phyloP scores from a whole-genome alignment of 1,140 invertebrate species.

The Drosophila varians region DNA sequence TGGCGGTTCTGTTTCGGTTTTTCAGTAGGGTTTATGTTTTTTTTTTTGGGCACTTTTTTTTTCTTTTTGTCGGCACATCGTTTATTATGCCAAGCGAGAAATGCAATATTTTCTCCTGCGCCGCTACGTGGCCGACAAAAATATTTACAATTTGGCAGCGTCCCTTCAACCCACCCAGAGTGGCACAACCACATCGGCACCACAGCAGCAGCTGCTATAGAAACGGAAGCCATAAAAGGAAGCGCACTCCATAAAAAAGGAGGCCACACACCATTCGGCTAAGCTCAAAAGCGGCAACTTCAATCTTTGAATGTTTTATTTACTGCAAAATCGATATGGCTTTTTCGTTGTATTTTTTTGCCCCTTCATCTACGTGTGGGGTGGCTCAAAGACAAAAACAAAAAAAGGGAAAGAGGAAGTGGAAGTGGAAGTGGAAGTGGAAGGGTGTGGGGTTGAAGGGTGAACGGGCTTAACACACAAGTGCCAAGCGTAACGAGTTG shows the following conservation, averaged over 20 bases:
- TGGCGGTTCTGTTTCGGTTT: slow-evolving; percentile 35
- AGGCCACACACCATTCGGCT: slow-evolving; percentile 79
- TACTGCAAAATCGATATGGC: slow-evolving; percentile 80
- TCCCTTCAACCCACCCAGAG: slow-evolving; percentile 29
- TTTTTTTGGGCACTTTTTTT: slow-evolving; percentile 42
- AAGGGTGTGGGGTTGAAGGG: slow-evolving; percentile 19
- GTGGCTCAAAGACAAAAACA: slow-evolving; percentile 2
- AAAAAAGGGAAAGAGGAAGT: neutral
- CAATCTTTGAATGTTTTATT: slow-evolving; percentile 81
- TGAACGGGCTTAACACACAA: slow-evolving; percentile 71
- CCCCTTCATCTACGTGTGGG: slow-evolving; percentile 17
- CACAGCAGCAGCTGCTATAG: slow-evolving; percentile 56
- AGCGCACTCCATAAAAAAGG: slow-evolving; percentile 77
- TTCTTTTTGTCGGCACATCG: slow-evolving; percentile 65
- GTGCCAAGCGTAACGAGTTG: slow-evolving; percentile 78
- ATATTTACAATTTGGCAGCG: slow-evolving; percentile 78
- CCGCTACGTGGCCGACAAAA: slow-evolving; percentile 79
- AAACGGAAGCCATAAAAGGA: slow-evolving; percentile 77
- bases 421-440: neutral
- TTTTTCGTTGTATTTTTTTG: slow-evolving; percentile 38
- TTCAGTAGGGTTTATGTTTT: slow-evolving; percentile 18
- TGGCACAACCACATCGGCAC: slow-evolving; percentile 27
- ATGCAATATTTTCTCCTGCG: slow-evolving; percentile 80
- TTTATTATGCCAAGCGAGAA: slow-evolving; percentile 81
- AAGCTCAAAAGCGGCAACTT: slow-evolving; percentile 80